Base-by-base conservation (phyloP, 2,113 vertebrate genomes). In the Stigmatopora argus region DNA sequence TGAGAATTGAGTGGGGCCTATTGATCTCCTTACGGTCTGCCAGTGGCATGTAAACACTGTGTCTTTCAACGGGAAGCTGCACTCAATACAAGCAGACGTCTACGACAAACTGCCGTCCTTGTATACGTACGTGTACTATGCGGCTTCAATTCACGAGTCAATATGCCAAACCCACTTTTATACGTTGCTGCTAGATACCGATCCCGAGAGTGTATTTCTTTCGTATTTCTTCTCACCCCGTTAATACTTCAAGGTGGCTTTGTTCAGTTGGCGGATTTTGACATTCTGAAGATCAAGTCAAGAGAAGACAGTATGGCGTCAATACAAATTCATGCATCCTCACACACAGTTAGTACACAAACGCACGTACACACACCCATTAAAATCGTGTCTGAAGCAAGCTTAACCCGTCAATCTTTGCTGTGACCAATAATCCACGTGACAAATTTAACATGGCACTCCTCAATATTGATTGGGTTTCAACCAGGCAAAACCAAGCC, bases 1-100 rank as follows among this genome's bases (percentile, higher is more conserved):
- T 89, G 88, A 89, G 85, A 73, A 88, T 89, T 57, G 88, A 88
- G 86, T 84, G 81, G 79, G 60, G 78, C 77, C 66, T 81, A 89
- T 88, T 77, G 86, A 89, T 88, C 85, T 78, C 35, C 78, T 71
- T 69, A 78, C 61, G 80, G 84, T 77, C 76, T 74, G 84, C 69
- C 73, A 66, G 65, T 73, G 78, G 85, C 84, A 81, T 84, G 85
- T 84, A 89, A 89, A 89, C 88, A 87, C 80, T 34, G 78, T 78
- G 81, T 87, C 84, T 87, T 87, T 88, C 86, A 84, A 80, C 78
- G 55, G 79, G 82, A 80, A 74, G 83, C 83, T 69, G 56, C 65
- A 72, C 71, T 89, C 88, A 66, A 88, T 89, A 86, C 67, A 35
- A 65, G 65, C 66, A 18, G 80, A 64, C 62, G 48, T 77, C 81